Percentiles rank a stretch among this genome's conserved stretches.
These are phyloP conservation scores for Heliconius erato DNA, from an alignment of 2,888 invertebrate genomes.

Conservation along the genomic window DNA sequence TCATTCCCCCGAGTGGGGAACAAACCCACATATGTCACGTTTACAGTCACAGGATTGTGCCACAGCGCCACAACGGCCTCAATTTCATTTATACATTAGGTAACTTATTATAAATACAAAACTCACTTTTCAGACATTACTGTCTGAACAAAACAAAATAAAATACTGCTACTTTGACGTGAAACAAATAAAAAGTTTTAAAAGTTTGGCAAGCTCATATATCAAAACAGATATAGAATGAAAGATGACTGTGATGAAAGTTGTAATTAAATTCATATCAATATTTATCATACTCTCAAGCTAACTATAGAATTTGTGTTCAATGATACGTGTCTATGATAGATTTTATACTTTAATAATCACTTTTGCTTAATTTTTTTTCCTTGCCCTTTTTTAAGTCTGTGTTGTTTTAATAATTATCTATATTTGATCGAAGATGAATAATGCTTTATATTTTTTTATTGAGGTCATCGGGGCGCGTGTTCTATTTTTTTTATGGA, in stretches of 20 bases:
- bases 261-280: constrained; percentile 26
- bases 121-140: neutral
- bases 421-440: too few relatives aligned
- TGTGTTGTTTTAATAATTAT: too few relatives aligned
- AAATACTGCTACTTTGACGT: neutral
- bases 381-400: too few relatives aligned
- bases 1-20: too few relatives aligned
- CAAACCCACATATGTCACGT: too few relatives aligned
- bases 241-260: constrained; percentile 20
- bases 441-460: too few relatives aligned
- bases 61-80: too few relatives aligned
- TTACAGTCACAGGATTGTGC: too few relatives aligned
- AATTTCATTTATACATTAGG: neutral
- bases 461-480: too few relatives aligned
- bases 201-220: constrained; percentile 1
- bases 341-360: neutral
- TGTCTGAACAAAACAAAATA: neutral
- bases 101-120: neutral
- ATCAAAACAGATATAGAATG: constrained; percentile 5
- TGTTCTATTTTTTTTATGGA: too few relatives aligned
- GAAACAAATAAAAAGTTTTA: neutral
- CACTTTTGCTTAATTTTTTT: neutral
- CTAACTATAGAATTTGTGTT: constrained; percentile 14
- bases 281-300: constrained; percentile 10
- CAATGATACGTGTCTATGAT: constrained; percentile 19